Evolutionary conservation across 2,888 invertebrate species (phyloP), one percentile per base, ranked within the genome.

Genomic region (Agapostemon virescens): DNA sequence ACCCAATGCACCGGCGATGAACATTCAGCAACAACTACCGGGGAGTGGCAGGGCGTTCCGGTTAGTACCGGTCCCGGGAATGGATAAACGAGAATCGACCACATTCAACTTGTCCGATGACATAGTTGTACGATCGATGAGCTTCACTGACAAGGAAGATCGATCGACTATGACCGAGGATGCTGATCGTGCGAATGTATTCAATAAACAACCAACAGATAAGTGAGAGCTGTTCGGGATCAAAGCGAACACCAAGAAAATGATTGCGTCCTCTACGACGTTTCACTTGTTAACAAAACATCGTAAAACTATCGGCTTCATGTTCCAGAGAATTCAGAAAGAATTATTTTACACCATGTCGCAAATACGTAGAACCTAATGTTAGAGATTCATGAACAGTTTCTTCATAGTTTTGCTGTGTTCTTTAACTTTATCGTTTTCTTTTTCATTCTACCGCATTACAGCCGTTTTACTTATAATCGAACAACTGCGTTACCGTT

Each of bases 31-130:
- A 67, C 69, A 79, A 82, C 80, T 82, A 84, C 73, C 77, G 80
- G 81, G 83, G 85, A 74, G 83, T 85, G 85, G 74, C 74, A 30
- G 74, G 83, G 82, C 83, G 83, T 85, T 83, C 74, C 77, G 67
- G 61, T 75, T 79, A 42, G 55, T 82, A 55, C 67, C 52, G 33
- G 49, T 30, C 36, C 38, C 58, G 67, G 36, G 26, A 38, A 15
- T 9, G 64, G 23, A 73, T 69, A 69, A 74, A 74, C 52, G 64
- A 36, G 55, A 23, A 55, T 49, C 42, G 55, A 77, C 61, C 49
- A 82, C 68, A 77, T 77, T 77, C 80, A 66, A 75, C 68, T 69
- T 69, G 70, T 69, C 72, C 69, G 26, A 70, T 71, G 74, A 69
- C 76, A 80, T 70, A 61, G 66, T 64, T 42, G 64, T 42, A 58